Percentiles rank a stretch among this genome's conserved stretches.
phyloP scores from a whole-genome alignment of 2,797 vertebrate genomes.

The Myotis vivesi region DNA sequence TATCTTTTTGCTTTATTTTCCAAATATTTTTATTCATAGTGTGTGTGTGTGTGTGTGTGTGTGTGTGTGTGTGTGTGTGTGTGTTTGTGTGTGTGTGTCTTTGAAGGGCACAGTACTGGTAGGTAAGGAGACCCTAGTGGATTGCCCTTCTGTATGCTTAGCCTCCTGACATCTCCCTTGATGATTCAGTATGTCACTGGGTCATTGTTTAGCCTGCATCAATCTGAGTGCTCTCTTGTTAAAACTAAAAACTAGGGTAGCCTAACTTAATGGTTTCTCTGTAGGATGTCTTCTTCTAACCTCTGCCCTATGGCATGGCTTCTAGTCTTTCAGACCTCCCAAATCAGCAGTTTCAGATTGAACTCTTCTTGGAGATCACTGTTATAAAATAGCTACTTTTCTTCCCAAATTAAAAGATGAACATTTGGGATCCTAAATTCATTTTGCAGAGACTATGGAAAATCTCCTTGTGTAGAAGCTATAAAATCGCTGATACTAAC shows the following conservation, averaged over 20 bases:
- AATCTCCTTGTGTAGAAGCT: background rate
- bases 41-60: background rate
- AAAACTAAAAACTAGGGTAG: background rate
- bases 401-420: conserved; percentile 50
- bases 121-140: background rate
- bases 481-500: conserved; percentile 35
- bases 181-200: background rate
- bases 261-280: background rate
- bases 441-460: conserved; percentile 18
- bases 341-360: background rate
- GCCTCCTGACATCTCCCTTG: background rate
- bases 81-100: background rate
- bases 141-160: background rate
- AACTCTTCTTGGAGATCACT: conserved; percentile 22
- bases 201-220: background rate
- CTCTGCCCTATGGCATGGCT: background rate
- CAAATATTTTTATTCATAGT: background rate
- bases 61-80: background rate
- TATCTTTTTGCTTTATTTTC: background rate
- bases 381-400: conserved; percentile 12
- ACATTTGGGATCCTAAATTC: conserved; percentile 40
- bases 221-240: background rate
- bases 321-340: background rate
- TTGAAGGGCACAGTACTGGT: background rate
- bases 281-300: background rate